A percentile compares a stretch with the other conserved stretches of the same genome.
These are phyloP conservation scores for Scotopteryx bipunctaria DNA, from an alignment of 2,888 invertebrate genomes.

Conservation along the genomic window DNA sequence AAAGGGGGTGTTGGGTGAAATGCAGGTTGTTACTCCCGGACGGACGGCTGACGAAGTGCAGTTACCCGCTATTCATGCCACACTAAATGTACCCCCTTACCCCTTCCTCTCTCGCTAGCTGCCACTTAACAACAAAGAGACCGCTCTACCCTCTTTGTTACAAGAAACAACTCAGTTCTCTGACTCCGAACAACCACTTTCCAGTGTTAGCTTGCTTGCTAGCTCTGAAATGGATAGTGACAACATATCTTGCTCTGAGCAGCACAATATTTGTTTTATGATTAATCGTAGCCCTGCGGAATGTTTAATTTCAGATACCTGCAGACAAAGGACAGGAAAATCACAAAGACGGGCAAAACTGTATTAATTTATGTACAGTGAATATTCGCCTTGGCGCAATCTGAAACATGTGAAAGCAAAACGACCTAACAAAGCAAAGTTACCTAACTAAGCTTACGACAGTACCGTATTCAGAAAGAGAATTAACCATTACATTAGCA, in stretches of 20 bases:
- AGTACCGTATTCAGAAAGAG: constrained; percentile 16
- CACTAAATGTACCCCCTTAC: constrained; percentile 71
- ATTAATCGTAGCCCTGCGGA: constrained; percentile 8
- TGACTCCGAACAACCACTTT: constrained; percentile 67
- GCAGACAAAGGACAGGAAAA: constrained; percentile 1
- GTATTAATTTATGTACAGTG: neutral
- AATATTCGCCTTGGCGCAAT: constrained; percentile 8
- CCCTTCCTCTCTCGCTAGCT: constrained; percentile 54
- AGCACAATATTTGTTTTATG: constrained; percentile 26
- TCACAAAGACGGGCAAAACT: neutral
- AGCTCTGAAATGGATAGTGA: constrained; percentile 58
- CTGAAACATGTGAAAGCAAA: constrained; percentile 7
- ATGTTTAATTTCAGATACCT: constrained; percentile 4
- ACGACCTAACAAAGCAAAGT: no score
- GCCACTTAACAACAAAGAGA: constrained; percentile 81
- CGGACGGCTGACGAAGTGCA: constrained; percentile 79
- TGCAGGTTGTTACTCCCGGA: constrained; percentile 77
- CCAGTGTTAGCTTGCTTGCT: constrained; percentile 61
- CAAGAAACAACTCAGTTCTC: constrained; percentile 73
- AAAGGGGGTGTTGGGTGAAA: constrained; percentile 54
- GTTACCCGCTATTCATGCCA: constrained; percentile 76
- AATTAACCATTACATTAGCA: constrained; percentile 28
- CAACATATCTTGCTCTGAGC: constrained; percentile 46
- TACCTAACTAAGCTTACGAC: constrained; percentile 3
- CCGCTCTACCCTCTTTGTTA: constrained; percentile 80